A percentile compares a stretch with the other conserved stretches of the same genome.
phyloP scores from a whole-genome alignment of 1,140 invertebrate genomes.

The Trypoxylus dichotomus region DNA sequence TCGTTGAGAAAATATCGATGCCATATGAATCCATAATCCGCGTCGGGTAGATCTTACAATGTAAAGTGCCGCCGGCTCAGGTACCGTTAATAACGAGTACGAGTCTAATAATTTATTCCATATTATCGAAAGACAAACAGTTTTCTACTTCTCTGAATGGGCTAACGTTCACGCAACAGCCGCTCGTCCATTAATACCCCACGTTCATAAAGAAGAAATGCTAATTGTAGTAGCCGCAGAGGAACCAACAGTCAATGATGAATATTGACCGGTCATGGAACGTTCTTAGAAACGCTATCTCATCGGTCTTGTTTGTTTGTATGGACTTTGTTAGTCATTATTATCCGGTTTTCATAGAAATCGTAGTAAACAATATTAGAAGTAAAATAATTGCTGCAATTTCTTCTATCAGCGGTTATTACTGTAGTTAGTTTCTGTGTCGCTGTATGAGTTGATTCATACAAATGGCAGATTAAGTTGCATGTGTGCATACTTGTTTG shows the following conservation, averaged over 20 bases:
- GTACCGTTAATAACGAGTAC: conserved; percentile 9
- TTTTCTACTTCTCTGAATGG: neutral
- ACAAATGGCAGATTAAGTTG: neutral
- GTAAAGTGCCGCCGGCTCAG: neutral
- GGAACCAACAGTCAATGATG: neutral
- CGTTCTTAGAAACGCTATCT: neutral
- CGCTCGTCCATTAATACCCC: neutral
- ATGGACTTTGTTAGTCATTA: neutral
- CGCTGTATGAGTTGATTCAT: neutral
- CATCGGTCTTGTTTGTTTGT: neutral
- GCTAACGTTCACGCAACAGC: neutral
- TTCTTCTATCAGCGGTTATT: neutral
- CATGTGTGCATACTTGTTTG: no score
- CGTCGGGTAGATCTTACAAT: neutral
- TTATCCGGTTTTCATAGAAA: neutral
- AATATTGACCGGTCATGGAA: neutral
- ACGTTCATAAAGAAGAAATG: neutral
- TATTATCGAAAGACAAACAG: conserved; percentile 12
- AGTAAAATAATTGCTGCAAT: neutral
- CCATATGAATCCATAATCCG: neutral
- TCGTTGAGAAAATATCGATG: neutral
- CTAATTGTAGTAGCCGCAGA: neutral
- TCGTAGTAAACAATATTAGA: neutral
- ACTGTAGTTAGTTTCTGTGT: neutral
- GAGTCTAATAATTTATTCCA: conserved; percentile 15